Conservation (phyloP, 1,140 invertebrate genomes). For the Zaprionus vittiger region DNA sequence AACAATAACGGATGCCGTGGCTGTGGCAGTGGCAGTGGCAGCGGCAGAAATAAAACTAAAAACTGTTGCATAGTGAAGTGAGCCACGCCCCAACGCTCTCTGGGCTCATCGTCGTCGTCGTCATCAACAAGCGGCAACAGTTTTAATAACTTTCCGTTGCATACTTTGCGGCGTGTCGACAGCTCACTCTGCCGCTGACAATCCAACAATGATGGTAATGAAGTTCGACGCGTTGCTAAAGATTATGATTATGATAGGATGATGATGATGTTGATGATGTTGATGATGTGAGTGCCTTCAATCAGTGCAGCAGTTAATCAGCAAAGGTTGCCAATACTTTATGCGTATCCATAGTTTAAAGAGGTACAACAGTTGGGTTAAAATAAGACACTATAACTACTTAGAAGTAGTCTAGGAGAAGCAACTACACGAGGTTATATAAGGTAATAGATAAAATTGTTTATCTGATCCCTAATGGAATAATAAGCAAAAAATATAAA, state of each 20-base stretch:
- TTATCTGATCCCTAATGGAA: too few species aligned
- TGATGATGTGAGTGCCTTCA: not conserved
- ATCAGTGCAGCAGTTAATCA: not conserved
- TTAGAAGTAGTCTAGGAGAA: too few species aligned
- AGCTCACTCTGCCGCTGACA: conserved; percentile 19
- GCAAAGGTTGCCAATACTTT: not conserved
- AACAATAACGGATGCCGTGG: not conserved
- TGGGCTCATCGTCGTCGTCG: not conserved
- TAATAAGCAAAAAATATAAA: too few species aligned
- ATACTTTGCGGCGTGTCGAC: conserved; percentile 36
- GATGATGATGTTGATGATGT: not conserved
- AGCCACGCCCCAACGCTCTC: conserved; percentile 26
- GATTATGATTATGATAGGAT: not conserved
- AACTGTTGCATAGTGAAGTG: conserved; percentile 29
- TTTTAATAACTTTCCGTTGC: conserved; percentile 60
- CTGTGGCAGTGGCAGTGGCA: not conserved
- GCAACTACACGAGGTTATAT: too few species aligned
- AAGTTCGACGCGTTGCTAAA: conserved; percentile 18
- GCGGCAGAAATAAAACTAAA: conserved; percentile 7
- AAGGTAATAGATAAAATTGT: too few species aligned
- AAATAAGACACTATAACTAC: too few species aligned
- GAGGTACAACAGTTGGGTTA: not conserved
- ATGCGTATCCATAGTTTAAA: not conserved
- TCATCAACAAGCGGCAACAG: conserved; percentile 58
- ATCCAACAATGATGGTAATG: conserved; percentile 12